A percentile compares a stretch with the other conserved stretches of the same genome.
Evolutionary conservation across 2,113 vertebrate genomes (phyloP).

Genomic region (Dipodomys ordii): DNA sequence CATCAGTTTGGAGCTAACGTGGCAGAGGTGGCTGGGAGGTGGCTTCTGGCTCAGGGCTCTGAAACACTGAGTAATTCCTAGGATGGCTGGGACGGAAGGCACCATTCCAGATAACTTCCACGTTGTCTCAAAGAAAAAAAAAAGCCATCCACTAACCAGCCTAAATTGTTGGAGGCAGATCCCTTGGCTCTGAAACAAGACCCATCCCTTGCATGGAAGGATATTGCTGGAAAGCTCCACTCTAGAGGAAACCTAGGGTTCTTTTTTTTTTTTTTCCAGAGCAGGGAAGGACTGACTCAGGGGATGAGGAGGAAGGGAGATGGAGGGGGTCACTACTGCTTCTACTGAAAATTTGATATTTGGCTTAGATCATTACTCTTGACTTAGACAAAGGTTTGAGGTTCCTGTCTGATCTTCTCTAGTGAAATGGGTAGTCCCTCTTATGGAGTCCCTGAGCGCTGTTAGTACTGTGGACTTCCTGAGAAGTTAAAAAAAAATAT

Average conservation of each 20-base stretch:
- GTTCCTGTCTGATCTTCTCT: neutral
- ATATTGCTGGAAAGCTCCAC: conserved; percentile 67
- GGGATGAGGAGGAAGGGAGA: neutral
- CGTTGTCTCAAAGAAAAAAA: conserved; percentile 70
- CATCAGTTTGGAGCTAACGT: conserved; percentile 67
- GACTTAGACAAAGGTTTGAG: neutral
- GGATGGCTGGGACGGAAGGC: conserved; percentile 38
- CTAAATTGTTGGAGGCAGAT: conserved; percentile 62
- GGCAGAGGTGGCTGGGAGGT: conserved; percentile 72
- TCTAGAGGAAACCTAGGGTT: conserved; percentile 39
- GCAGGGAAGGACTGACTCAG: neutral
- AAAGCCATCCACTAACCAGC: neutral
- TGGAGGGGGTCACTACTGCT: neutral
- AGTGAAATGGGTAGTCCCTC: neutral
- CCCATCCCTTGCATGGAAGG: conserved; percentile 77
- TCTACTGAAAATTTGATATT: conserved; percentile 17
- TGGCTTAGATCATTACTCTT: neutral
- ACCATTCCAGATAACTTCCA: conserved; percentile 79
- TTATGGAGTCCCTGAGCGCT: neutral
- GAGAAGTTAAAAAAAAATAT: neutral
- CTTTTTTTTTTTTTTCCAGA: neutral
- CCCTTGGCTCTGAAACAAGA: conserved; percentile 63
- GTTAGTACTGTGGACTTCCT: neutral
- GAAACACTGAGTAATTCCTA: conserved; percentile 78
- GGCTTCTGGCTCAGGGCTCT: conserved; percentile 73